Percentiles rank a stretch among this genome's conserved stretches.
These are phyloP conservation scores for Gephyroberyx darwinii DNA, from an alignment of 2,797 vertebrate genomes.

Conservation along the genomic window DNA sequence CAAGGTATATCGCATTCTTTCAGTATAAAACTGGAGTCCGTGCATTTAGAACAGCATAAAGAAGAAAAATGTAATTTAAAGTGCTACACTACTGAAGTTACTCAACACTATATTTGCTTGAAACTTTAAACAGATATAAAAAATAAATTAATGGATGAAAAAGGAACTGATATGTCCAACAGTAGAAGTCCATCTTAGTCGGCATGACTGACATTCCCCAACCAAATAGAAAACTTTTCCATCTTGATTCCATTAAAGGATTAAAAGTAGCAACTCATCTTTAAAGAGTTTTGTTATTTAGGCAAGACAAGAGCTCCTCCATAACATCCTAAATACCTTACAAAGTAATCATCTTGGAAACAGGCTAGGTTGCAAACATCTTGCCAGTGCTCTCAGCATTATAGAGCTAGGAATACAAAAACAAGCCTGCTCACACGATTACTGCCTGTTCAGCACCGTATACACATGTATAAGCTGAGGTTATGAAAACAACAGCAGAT, in stretches of 20 bases:
- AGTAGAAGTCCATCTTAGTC: neutral
- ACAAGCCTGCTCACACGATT: neutral
- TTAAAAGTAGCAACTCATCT: neutral
- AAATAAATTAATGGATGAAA: no score
- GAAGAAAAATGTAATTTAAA: no score
- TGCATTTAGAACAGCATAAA: no score
- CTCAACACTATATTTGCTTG: no score
- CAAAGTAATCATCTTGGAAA: constrained; percentile 1
- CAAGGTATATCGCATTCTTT: neutral
- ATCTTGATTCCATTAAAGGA: no score
- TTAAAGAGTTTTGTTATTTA: neutral
- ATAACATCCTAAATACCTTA: neutral
- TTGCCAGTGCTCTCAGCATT: neutral
- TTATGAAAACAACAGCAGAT: neutral
- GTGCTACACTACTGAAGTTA: no score
- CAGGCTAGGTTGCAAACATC: neutral
- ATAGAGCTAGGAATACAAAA: neutral
- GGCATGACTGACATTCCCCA: no score
- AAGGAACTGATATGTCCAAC: neutral
- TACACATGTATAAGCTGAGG: neutral
- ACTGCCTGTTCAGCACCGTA: neutral
- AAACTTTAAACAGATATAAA: no score
- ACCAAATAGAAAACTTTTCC: no score
- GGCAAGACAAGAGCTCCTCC: no score
- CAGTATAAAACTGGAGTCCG: neutral